phyloP scores from a whole-genome alignment of 2,113 vertebrate species.

The Calyptommatus sinebrachiatus region DNA sequence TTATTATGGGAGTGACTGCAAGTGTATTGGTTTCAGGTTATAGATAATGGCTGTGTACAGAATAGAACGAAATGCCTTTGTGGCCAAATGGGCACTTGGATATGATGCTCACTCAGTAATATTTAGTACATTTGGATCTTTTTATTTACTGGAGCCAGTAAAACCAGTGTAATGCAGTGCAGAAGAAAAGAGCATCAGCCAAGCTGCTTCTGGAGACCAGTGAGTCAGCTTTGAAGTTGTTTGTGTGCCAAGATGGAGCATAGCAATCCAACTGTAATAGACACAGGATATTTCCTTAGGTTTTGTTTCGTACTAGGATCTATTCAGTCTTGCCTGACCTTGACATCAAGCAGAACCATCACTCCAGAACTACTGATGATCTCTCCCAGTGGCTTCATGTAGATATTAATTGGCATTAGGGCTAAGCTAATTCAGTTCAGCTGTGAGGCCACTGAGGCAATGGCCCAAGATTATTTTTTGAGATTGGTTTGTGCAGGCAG shows the following conservation, averaged over 20 bases:
- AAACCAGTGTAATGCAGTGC: not conserved
- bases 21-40: not conserved
- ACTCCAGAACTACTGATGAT: no score
- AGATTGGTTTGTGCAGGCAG: no score
- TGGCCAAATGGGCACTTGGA: not conserved
- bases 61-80: not conserved
- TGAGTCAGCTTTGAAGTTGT: not conserved
- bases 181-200: not conserved
- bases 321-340: no score
- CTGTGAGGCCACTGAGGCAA: no score
- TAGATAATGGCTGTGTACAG: not conserved
- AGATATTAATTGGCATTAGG: no score
- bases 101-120: slow-evolving; percentile 3
- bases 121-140: not conserved
- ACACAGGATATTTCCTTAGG: not conserved
- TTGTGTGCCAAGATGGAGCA: not conserved
- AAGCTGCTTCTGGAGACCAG: no score
- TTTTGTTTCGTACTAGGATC: not conserved
- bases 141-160: not conserved
- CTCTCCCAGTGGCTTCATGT: no score
- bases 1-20: not conserved
- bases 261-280: not conserved
- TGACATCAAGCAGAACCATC: no score
- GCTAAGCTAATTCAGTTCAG: no score
- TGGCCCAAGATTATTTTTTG: no score